Conservation (phyloP, 2,888 invertebrate genomes). For the Hymenopus coronatus region DNA sequence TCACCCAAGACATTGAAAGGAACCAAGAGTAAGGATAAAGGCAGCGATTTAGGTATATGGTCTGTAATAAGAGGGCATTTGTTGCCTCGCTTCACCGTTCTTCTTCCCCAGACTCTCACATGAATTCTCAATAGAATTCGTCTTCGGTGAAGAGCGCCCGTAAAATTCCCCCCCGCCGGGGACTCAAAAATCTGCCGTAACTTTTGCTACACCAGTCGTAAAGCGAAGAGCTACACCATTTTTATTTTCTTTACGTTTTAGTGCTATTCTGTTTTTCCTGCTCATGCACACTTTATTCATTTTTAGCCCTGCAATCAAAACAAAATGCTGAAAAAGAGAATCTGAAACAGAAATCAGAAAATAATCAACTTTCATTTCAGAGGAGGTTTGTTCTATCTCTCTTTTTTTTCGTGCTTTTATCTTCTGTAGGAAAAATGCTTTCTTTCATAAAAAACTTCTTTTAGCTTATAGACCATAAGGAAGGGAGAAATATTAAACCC, state of each 20-base stretch:
- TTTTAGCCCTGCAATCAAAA: background rate
- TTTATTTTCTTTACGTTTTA: background rate
- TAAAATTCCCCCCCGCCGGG: background rate
- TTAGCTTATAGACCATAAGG: background rate
- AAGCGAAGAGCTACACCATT: background rate
- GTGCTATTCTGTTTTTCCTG: background rate
- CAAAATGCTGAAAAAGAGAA: background rate
- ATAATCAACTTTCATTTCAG: background rate
- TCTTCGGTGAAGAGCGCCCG: background rate
- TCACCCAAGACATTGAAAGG: background rate
- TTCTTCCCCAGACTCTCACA: background rate
- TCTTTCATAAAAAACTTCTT: background rate
- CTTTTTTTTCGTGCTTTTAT: background rate
- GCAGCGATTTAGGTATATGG: background rate
- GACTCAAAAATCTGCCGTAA: background rate
- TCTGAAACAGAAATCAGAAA: background rate
- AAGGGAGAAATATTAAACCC: background rate
- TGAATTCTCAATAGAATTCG: background rate
- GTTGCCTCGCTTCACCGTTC: background rate
- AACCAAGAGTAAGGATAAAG: background rate
- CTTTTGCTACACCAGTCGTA: background rate
- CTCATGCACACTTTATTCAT: background rate
- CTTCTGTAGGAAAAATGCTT: background rate
- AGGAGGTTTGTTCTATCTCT: background rate
- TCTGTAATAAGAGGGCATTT: background rate